A percentile compares a stretch with the other conserved stretches of the same genome.
Conservation (phyloP, 2,888 invertebrate genomes). For the Lissocephala sabroskyi region DNA sequence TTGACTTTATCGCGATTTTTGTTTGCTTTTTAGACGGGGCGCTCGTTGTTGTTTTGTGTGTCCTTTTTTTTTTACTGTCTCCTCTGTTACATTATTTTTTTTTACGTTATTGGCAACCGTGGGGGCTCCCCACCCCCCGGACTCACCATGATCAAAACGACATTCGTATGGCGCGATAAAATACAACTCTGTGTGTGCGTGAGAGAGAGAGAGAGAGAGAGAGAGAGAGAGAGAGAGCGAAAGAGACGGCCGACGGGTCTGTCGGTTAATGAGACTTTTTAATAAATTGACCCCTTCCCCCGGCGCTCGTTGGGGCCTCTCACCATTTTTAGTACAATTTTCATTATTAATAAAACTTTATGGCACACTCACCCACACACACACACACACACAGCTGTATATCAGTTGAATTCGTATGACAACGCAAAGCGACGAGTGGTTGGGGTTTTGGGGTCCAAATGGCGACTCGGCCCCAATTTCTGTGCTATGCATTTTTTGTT, state of each 20-base stretch:
- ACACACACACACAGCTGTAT: too few relatives aligned
- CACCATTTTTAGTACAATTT: conserved; percentile 61
- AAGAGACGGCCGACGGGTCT: conserved; percentile 21
- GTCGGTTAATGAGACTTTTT: conserved; percentile 61
- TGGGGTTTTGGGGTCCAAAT: too few relatives aligned
- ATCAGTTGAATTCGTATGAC: conserved; percentile 23
- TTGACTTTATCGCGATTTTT: conserved; percentile 59
- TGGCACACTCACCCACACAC: too few relatives aligned
- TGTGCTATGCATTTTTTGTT: conserved; percentile 33
- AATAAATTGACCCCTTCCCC: conserved; percentile 62
- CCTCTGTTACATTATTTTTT: conserved; percentile 38
- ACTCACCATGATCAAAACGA: too few relatives aligned
- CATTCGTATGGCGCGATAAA: conserved; percentile 60
- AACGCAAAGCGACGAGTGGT: too few relatives aligned
- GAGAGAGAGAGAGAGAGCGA: conserved; percentile 14
- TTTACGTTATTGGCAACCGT: conserved; percentile 61
- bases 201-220: conserved; percentile 16
- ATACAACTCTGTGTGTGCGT: conserved; percentile 10
- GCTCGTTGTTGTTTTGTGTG: conserved; percentile 19
- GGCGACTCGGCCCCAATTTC: neutral
- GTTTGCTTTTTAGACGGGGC: conserved; percentile 14
- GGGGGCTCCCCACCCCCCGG: conserved; percentile 48
- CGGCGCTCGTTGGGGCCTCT: too few relatives aligned
- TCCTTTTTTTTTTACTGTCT: conserved; percentile 13
- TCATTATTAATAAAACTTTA: conserved; percentile 65